Conservation (phyloP, 2,113 vertebrate species). For the Tragelaphus scriptus region DNA sequence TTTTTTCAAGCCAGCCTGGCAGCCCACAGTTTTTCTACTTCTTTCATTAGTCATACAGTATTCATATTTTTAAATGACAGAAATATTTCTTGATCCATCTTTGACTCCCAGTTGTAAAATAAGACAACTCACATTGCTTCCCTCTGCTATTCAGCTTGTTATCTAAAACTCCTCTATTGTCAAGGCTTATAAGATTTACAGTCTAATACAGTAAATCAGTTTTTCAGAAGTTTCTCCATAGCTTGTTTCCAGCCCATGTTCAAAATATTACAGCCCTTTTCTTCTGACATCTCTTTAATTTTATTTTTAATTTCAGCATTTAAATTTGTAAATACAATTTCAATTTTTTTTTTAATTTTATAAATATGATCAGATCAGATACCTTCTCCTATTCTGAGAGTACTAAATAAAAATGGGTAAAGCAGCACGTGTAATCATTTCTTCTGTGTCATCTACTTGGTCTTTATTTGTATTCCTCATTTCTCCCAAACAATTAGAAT, state of each 20-base stretch:
- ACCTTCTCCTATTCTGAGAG: background rate
- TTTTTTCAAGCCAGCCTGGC: background rate
- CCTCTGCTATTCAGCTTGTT: background rate
- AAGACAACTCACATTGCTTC: background rate
- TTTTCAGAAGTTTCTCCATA: background rate
- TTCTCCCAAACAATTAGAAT: background rate
- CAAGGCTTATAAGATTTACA: background rate
- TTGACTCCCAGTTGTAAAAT: background rate
- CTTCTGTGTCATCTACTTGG: background rate
- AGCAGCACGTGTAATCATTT: background rate
- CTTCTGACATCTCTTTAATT: background rate
- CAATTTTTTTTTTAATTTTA: background rate
- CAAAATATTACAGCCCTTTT: background rate
- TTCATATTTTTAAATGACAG: background rate
- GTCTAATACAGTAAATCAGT: background rate
- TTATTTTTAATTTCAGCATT: background rate
- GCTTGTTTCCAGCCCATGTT: background rate
- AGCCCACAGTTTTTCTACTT: background rate
- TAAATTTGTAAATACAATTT: background rate
- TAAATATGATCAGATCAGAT: background rate
- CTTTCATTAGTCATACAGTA: background rate
- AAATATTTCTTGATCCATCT: background rate
- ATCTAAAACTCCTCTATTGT: background rate
- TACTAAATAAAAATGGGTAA: background rate
- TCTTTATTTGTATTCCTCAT: background rate